A percentile compares a stretch with the other conserved stretches of the same genome.
Evolutionary conservation across 1,140 invertebrate species (phyloP).

Genomic region (Drosophila quadrilineata): DNA sequence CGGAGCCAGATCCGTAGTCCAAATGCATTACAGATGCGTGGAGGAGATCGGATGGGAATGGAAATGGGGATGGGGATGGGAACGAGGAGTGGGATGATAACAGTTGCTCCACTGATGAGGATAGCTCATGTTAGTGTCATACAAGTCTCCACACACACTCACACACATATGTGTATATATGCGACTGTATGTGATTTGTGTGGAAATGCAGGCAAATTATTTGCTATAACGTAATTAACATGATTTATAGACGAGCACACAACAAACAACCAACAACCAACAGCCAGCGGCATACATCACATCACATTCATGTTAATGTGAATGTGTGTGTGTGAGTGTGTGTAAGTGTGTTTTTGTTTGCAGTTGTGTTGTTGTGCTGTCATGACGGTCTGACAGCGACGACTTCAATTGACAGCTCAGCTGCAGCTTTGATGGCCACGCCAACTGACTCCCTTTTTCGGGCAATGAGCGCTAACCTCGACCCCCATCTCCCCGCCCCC

Average conservation of each 20-base stretch:
- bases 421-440: conserved; percentile 56
- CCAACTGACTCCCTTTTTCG: conserved; percentile 28
- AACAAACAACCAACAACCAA: conserved; percentile 67
- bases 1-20: conserved; percentile 51
- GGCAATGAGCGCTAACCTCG: conserved; percentile 5
- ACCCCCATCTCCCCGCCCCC: background rate
- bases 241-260: conserved; percentile 78
- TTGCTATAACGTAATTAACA: conserved; percentile 79
- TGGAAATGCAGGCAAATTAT: conserved; percentile 68
- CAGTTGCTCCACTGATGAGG: too few species aligned
- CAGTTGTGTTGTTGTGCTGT: conserved; percentile 66
- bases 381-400: conserved; percentile 58
- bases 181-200: conserved; percentile 1
- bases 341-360: conserved; percentile 3
- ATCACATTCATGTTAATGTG: conserved; percentile 16
- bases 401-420: conserved; percentile 67
- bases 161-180: background rate
- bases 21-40: conserved; percentile 63
- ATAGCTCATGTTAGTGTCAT: background rate
- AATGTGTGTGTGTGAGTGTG: conserved; percentile 14
- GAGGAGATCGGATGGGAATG: too few species aligned
- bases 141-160: too few species aligned
- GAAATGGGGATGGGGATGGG: background rate
- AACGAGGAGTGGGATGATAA: too few species aligned
- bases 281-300: conserved; percentile 51